phyloP scores from a whole-genome alignment of 2,888 invertebrate genomes.

The Tachystola acroxantha region DNA sequence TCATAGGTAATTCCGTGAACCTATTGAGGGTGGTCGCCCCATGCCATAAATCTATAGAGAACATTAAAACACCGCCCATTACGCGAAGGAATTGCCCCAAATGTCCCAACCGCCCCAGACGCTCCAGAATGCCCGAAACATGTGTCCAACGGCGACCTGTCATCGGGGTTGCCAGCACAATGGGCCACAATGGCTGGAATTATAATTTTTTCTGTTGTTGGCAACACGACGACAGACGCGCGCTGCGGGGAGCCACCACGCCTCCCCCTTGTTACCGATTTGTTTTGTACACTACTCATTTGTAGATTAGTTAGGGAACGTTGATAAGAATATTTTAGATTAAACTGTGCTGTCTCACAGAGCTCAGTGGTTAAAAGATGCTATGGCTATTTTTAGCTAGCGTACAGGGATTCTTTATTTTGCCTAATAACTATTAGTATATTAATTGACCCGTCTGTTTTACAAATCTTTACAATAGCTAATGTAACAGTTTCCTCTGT shows the following conservation, averaged over 20 bases:
- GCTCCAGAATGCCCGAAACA: conserved; percentile 74
- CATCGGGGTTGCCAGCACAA: conserved; percentile 72
- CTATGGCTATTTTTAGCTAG: no score
- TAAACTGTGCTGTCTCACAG: conserved; percentile 19
- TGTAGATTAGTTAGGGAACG: conserved; percentile 31
- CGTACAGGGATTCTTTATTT: no score
- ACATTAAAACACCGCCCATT: conserved; percentile 74
- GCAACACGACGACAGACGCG: conserved; percentile 74
- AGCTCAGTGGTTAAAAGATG: no score
- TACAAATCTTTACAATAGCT: no score
- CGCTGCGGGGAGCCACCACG: conserved; percentile 67
- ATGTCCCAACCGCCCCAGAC: conserved; percentile 50
- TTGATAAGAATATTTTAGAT: conserved; percentile 10
- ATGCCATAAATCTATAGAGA: conserved; percentile 59
- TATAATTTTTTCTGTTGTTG: conserved; percentile 67
- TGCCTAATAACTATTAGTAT: no score
- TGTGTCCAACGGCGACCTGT: conserved; percentile 75
- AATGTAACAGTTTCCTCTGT: no score
- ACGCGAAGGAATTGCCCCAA: conserved; percentile 70
- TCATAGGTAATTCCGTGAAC: conserved; percentile 38
- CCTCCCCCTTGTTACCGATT: conserved; percentile 68
- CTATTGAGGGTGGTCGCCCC: conserved; percentile 43
- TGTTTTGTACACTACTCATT: conserved; percentile 66
- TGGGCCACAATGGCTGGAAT: conserved; percentile 48
- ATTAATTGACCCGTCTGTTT: no score